Evolutionary conservation across 2,797 vertebrate genomes (phyloP).

Genomic region (Diplodus sargus): DNA sequence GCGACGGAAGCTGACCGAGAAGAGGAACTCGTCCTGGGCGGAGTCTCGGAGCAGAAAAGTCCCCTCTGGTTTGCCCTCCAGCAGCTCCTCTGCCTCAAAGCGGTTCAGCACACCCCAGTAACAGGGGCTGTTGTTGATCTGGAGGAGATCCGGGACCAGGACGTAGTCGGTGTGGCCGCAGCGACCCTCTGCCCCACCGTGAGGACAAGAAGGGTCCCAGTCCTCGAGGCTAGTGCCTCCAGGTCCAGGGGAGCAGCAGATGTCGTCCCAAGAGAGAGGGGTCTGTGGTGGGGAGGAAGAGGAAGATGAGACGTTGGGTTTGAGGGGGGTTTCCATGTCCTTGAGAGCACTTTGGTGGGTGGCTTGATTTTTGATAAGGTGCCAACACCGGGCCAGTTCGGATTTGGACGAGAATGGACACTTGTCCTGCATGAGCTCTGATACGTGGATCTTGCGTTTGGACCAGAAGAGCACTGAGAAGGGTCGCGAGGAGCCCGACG

Average conservation of each 20-base stretch:
- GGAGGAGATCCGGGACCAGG: slow-evolving; percentile 96
- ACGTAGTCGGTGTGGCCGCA: slow-evolving; percentile 91
- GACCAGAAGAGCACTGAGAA: slow-evolving; percentile 89
- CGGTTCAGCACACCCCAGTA: slow-evolving; percentile 98
- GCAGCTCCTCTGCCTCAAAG: slow-evolving; percentile 93
- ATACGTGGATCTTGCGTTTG: slow-evolving; percentile 96
- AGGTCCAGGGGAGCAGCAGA: slow-evolving; percentile 84
- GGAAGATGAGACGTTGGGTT: slow-evolving; percentile 63
- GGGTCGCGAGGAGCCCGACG: slow-evolving; percentile 68
- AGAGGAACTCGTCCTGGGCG: slow-evolving; percentile 96
- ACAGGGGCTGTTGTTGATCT: slow-evolving; percentile 96
- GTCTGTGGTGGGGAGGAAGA: slow-evolving; percentile 77
- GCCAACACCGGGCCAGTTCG: slow-evolving; percentile 94
- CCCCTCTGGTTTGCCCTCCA: slow-evolving; percentile 97
- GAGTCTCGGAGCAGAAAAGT: slow-evolving; percentile 96
- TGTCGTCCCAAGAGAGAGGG: slow-evolving; percentile 84
- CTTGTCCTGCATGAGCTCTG: slow-evolving; percentile 95
- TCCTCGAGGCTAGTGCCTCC: slow-evolving; percentile 86
- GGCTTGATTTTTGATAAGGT: slow-evolving; percentile 92
- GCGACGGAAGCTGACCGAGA: slow-evolving; percentile 96
- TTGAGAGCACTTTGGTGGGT: slow-evolving; percentile 83
- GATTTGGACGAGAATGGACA: slow-evolving; percentile 95
- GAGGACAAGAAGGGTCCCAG: slow-evolving; percentile 79
- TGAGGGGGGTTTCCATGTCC: slow-evolving; percentile 80
- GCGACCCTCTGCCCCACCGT: slow-evolving; percentile 61